Percentiles rank a stretch among this genome's conserved stretches.
phyloP scores from a whole-genome alignment of 2,888 invertebrate genomes.

The Sinodicranocentrus sp. region DNA sequence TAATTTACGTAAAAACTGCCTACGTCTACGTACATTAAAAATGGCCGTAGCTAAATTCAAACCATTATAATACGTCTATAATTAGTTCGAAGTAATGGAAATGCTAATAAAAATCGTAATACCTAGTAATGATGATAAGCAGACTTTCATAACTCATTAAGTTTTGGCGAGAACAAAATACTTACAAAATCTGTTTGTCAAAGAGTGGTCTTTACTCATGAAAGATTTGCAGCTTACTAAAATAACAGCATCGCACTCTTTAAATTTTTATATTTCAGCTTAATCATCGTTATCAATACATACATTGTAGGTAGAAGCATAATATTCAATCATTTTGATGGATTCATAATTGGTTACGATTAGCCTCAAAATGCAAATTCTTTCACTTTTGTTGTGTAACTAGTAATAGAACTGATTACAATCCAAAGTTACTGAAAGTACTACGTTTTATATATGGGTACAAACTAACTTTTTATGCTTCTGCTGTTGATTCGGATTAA shows the following conservation, averaged over 20 bases:
- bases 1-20: no score
- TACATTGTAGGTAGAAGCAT: constrained; percentile 4
- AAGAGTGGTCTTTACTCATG: constrained; percentile 25
- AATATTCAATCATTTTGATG: constrained; percentile 1
- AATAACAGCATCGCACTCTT: constrained; percentile 3
- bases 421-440: no score
- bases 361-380: constrained; percentile 48
- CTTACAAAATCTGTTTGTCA: not conserved
- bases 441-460: not conserved
- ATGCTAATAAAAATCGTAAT: constrained; percentile 16
- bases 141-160: constrained; percentile 62
- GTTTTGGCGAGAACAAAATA: constrained; percentile 53
- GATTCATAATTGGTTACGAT: constrained; percentile 41
- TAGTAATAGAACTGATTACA: constrained; percentile 22
- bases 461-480: no score
- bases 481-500: constrained; percentile 30
- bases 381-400: constrained; percentile 21
- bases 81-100: constrained; percentile 15
- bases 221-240: constrained; percentile 26
- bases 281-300: not conserved
- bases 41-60: constrained; percentile 33
- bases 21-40: no score
- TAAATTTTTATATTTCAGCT: no score
- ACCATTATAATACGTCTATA: constrained; percentile 17
- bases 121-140: constrained; percentile 31